Percentiles rank a stretch among this genome's conserved stretches.
Conservation (phyloP, 2,888 invertebrate species). For the Campoletis raptor region DNA sequence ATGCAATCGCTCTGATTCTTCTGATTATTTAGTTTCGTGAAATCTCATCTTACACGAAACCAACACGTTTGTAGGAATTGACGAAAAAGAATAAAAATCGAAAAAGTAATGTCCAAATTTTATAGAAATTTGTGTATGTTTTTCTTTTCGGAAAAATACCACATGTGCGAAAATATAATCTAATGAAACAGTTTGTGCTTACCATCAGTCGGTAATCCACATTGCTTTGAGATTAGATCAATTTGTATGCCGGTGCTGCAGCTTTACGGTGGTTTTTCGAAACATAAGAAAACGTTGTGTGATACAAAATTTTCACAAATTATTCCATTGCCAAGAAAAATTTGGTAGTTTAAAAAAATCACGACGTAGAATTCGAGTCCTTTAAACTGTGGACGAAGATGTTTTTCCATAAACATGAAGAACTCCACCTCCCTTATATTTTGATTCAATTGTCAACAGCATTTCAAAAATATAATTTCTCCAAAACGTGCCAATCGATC, state of each 20-base stretch:
- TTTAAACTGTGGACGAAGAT: no score
- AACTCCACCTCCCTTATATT: not conserved
- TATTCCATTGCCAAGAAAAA: no score
- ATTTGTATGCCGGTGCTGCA: not conserved
- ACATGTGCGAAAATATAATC: not conserved
- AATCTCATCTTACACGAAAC: not conserved
- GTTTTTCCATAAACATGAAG: no score
- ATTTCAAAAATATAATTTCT: not conserved
- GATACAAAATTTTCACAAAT: not conserved
- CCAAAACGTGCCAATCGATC: not conserved
- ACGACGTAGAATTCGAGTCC: no score
- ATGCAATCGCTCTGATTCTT: not conserved
- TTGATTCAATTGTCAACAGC: not conserved
- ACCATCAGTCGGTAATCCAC: not conserved
- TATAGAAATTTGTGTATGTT: not conserved
- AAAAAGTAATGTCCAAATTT: not conserved
- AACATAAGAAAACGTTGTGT: not conserved
- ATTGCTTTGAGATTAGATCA: not conserved
- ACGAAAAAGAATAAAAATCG: not conserved
- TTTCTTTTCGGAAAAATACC: not conserved
- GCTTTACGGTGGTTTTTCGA: not conserved
- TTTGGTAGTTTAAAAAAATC: no score
- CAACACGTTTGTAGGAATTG: no score
- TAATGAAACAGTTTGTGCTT: not conserved
- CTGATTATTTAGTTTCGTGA: not conserved